These are phyloP conservation scores for Monarcha castaneiventris DNA, from an alignment of 2,113 vertebrate genomes.

Conservation along the genomic window DNA sequence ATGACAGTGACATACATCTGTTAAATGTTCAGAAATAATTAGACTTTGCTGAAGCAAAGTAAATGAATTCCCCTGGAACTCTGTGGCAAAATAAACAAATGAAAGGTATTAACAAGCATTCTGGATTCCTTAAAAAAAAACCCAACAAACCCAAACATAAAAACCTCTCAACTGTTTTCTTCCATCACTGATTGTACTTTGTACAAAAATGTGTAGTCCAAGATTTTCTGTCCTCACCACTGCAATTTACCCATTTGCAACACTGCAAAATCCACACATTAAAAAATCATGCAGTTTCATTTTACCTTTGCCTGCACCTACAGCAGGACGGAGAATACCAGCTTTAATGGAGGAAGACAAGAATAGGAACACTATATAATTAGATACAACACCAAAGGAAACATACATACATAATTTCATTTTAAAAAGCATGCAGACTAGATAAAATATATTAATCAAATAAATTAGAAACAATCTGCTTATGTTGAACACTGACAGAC, in stretches of 20 bases:
- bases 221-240: constrained; percentile 61
- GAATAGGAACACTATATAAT: constrained; percentile 78
- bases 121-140: background rate
- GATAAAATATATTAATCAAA: constrained; percentile 13
- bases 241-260: constrained; percentile 70
- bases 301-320: constrained; percentile 93
- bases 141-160: background rate
- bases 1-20: background rate
- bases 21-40: constrained; percentile 30
- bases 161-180: background rate
- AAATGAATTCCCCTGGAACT: constrained; percentile 45
- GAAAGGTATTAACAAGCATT: constrained; percentile 1
- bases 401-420: constrained; percentile 41
- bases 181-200: background rate
- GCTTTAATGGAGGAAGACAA: constrained; percentile 79
- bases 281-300: constrained; percentile 77
- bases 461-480: constrained; percentile 9
- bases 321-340: constrained; percentile 82
- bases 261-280: constrained; percentile 71
- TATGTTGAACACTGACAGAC: background rate
- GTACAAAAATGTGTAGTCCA: background rate
- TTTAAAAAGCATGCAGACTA: constrained; percentile 69
- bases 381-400: constrained; percentile 70
- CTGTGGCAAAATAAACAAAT: constrained; percentile 29
- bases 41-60: constrained; percentile 37